Evolutionary conservation across 2,888 invertebrate genomes (phyloP), one percentile per base, ranked within the genome.

Genomic region (Cetonia aurata): DNA sequence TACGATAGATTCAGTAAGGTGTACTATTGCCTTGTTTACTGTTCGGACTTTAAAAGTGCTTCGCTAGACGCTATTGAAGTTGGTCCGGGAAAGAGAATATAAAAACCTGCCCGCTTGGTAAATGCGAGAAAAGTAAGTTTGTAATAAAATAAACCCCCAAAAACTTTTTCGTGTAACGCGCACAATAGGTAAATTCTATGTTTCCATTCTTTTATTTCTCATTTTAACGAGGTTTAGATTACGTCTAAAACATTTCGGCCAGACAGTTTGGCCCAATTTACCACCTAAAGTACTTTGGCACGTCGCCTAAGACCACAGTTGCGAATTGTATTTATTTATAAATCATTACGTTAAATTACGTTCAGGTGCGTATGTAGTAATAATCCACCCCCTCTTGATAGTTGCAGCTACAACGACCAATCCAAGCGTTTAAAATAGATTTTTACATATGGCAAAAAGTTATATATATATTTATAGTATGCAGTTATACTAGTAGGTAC

Each of bases 251-350:
- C 37, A 41, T 44, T 55, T 41, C 10, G 37, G 57, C 69, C 50
- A 60, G 69, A 69, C 69, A 69, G 69, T 59, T 12, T 69, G 69
- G 69, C 59, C 69, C 69, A 62, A 60, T 60, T 69, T 52, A 15
- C 46, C 52, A 60, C 48, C 19, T 13, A 53, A 37, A 31, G 60
- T 31, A 31, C 42, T 31, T 62, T 69, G 69, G 69, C 69, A 69
- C 6, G 12, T 3, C 19, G 59, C 69, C 59, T 37, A 25, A 1
- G 19, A 55, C 44, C 25, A 42, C 55, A 55, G 25, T 55, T 67
- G 67, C 67, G 25, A 67, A 25, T 25, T 25, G 25, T 67, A 44
- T 44, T 13, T 56, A 67, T 41, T 55, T 42, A 52, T 66, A 53
- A 12, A 15, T 33, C 9, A 53, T 53, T 53, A 25, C 25, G 25